Evolutionary conservation across 2,113 vertebrate genomes (phyloP).

Genomic region (Bolborhynchus lineola): DNA sequence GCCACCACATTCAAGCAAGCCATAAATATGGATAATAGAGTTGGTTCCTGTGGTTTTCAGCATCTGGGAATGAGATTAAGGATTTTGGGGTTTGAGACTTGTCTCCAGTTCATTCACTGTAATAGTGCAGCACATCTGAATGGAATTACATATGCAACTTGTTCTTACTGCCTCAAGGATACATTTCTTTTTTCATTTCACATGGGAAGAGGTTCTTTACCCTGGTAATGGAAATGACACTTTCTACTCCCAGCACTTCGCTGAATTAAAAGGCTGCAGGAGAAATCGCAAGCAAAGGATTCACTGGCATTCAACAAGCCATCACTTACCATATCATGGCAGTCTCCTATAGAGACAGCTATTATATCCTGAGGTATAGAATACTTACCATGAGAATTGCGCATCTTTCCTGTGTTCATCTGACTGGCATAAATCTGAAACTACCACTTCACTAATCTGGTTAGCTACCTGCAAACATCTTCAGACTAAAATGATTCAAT

Average conservation of each 20-base stretch:
- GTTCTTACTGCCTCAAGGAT: background rate
- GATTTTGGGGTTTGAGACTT: background rate
- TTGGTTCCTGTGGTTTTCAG: slow-evolving; percentile 19
- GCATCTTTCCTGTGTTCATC: background rate
- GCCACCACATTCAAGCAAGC: background rate
- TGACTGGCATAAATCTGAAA: background rate
- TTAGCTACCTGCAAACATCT: background rate
- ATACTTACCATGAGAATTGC: background rate
- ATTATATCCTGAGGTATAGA: background rate
- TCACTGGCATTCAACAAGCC: background rate
- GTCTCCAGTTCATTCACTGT: background rate
- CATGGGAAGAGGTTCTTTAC: background rate
- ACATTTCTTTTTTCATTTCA: background rate
- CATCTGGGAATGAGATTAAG: background rate
- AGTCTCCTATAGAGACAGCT: background rate
- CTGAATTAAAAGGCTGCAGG: background rate
- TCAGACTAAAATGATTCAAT: background rate
- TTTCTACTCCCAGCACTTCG: background rate
- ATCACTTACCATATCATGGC: background rate
- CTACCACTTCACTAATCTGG: background rate
- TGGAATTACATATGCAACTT: background rate
- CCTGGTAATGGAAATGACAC: background rate
- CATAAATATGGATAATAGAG: background rate
- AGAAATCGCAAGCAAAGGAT: background rate
- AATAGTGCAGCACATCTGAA: slow-evolving; percentile 28